A percentile compares a stretch with the other conserved stretches of the same genome.
phyloP scores from a whole-genome alignment of 2,888 invertebrate species.

The Beris morrisii region DNA sequence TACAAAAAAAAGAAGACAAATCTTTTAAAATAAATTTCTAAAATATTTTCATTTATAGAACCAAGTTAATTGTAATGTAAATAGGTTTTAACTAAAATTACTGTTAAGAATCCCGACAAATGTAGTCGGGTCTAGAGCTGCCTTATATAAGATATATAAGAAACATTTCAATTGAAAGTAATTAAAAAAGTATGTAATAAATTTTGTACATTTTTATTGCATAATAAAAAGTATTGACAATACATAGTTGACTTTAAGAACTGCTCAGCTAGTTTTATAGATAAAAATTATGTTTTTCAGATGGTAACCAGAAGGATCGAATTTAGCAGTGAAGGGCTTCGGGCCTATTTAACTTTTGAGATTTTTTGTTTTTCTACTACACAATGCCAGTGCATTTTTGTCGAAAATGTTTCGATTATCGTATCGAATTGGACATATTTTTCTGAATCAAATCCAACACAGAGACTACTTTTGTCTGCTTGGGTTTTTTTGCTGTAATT shows the following conservation, averaged over 20 bases:
- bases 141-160: conserved; percentile 38
- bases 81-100: conserved; percentile 12
- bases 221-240: conserved; percentile 29
- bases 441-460: too few relatives aligned
- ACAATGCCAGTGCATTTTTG: too few relatives aligned
- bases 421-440: too few relatives aligned
- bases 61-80: conserved; percentile 17
- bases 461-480: too few relatives aligned
- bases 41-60: conserved; percentile 14
- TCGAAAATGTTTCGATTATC: too few relatives aligned
- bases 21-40: conserved; percentile 9
- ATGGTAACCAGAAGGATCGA: too few relatives aligned
- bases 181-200: conserved; percentile 9
- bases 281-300: too few relatives aligned
- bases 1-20: conserved; percentile 7
- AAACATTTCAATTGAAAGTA: neutral
- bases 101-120: too few relatives aligned
- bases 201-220: conserved; percentile 33
- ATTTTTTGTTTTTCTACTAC: too few relatives aligned
- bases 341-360: neutral
- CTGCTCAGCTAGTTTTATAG: too few relatives aligned
- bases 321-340: neutral
- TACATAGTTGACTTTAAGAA: too few relatives aligned
- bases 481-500: too few relatives aligned
- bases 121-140: conserved; percentile 33